Conservation (phyloP, 1,140 invertebrate species). For the Lethrus apterus region DNA sequence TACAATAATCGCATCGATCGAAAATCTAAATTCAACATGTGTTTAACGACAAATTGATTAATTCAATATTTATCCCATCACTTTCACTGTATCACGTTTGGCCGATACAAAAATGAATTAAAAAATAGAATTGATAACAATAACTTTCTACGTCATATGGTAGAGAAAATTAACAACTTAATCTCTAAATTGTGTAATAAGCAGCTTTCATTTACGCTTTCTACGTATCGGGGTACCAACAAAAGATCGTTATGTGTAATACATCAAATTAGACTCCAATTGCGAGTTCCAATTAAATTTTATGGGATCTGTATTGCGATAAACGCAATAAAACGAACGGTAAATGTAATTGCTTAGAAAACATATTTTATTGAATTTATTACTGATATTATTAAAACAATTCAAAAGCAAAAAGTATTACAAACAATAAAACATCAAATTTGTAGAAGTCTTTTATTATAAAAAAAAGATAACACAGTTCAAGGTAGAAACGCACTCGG, state of each 20-base stretch:
- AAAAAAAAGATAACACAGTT: slow-evolving; percentile 12
- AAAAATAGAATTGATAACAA: too few species aligned
- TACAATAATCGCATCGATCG: too few species aligned
- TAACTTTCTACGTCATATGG: slow-evolving; percentile 10
- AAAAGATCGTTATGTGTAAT: background rate
- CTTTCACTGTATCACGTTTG: too few species aligned
- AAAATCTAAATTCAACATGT: too few species aligned
- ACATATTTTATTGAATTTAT: background rate
- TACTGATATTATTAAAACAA: background rate
- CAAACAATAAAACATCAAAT: background rate
- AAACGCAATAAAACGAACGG: background rate
- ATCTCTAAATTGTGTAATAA: background rate
- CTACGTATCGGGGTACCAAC: slow-evolving; percentile 1
- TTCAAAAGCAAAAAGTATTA: background rate
- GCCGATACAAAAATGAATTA: too few species aligned
- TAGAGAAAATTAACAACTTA: slow-evolving; percentile 8
- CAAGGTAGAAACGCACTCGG: background rate
- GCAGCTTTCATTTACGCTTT: slow-evolving; percentile 12
- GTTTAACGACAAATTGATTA: too few species aligned
- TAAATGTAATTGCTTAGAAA: background rate
- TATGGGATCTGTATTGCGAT: background rate
- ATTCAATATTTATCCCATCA: too few species aligned
- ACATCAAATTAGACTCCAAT: background rate
- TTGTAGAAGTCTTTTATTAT: slow-evolving; percentile 3
- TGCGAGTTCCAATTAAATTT: background rate